Percentiles rank a stretch among this genome's conserved stretches.
phyloP scores from a whole-genome alignment of 2,888 invertebrate species.

The Acrobasis consociella region DNA sequence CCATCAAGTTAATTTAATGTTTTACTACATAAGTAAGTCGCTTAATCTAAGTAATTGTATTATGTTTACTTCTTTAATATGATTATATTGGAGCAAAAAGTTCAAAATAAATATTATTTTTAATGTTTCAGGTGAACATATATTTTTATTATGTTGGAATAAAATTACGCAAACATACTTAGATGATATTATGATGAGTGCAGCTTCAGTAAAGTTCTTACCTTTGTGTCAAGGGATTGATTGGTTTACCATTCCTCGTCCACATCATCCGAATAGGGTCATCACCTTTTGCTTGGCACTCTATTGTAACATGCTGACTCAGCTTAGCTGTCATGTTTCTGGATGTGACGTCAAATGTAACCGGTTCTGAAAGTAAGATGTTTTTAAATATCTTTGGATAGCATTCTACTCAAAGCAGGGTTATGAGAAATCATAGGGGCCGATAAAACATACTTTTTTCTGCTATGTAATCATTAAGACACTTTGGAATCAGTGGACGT shows the following conservation, averaged over 20 bases:
- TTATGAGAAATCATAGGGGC: no score
- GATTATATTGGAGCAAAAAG: not conserved
- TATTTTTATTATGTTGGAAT: no score
- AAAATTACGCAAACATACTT: no score
- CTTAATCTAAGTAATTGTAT: not conserved
- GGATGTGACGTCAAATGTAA: slow-evolving; percentile 87
- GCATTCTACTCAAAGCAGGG: no score
- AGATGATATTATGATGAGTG: no score
- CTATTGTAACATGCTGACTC: slow-evolving; percentile 88
- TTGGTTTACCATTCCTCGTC: slow-evolving; percentile 88
- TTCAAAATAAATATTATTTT: not conserved
- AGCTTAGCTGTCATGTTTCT: slow-evolving; percentile 90
- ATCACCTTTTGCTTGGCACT: slow-evolving; percentile 92
- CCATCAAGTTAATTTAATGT: no score
- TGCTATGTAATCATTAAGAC: no score
- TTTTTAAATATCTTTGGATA: not conserved
- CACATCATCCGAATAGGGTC: slow-evolving; percentile 92
- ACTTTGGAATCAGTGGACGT: no score
- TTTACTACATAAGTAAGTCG: not conserved
- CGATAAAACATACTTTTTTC: no score
- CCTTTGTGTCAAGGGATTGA: slow-evolving; percentile 83
- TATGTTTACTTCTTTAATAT: not conserved
- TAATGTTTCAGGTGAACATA: not conserved
- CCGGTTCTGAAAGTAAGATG: slow-evolving; percentile 83
- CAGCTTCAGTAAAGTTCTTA: slow-evolving; percentile 32